Evolutionary conservation across 2,113 vertebrate genomes (phyloP), one percentile per base, ranked within the genome.

Genomic region (Myotis davidii): DNA sequence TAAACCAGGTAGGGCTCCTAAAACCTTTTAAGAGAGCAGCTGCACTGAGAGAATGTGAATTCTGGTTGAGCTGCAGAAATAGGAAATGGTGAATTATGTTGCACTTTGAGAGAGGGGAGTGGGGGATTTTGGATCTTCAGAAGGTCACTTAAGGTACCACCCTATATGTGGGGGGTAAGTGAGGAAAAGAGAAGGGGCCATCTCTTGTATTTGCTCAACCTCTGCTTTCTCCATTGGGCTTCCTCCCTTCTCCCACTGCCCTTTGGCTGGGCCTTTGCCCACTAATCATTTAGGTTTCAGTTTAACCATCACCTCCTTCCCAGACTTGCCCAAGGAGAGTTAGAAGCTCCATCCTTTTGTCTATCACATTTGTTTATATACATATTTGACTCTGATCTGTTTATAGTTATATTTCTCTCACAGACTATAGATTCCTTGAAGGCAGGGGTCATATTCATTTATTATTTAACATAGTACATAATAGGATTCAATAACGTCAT

Each of bases 371-470:
- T 85, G 29, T 88, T 70, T 92, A 52, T 32, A 61, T 37, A 69
- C 21, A 61, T 50, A 34, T 93, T 86, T 64, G 48, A 72, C 84
- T 95, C 61, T 94, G 5, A 64, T 81, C 32, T 86, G 45, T 92
- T 91, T 94, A 85, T 70, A 70, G 78, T 45, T 85, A 64, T 21
- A 72, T 70, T 81, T 91, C 59, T 91, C 34, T 37, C 54, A 81
- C 67, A 93, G 50, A 96, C 3, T 61, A 84, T 39, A 14, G 42
- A 27, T 94, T 96, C 56, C 52, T 90, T 45, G 14, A 93, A 95
- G 94, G 27, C 20, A 96, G 86, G 34, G 34, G 54, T 70, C 42
- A 90, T 45, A 52, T 37, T 70, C 52, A 84, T 65, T 81, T 54
- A 86, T 34, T 12, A 69, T 59, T 20, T 70, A 82, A 59, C 14